A percentile compares a stretch with the other conserved stretches of the same genome.
phyloP scores from a whole-genome alignment of 2,888 invertebrate genomes.

The Drosophila neutralis region DNA sequence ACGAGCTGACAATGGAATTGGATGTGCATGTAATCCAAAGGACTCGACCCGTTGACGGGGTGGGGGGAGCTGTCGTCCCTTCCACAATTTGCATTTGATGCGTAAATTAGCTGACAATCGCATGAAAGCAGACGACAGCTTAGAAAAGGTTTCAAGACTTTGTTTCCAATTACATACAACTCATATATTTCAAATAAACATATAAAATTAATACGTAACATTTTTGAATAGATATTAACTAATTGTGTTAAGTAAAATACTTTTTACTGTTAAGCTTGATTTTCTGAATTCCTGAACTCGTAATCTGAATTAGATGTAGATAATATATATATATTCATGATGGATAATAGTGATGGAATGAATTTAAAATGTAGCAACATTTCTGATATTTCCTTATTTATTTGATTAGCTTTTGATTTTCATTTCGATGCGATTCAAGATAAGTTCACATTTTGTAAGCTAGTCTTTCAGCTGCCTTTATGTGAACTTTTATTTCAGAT shows the following conservation, averaged over 20 bases:
- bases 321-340: not conserved
- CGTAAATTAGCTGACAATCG: conserved; percentile 63
- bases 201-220: not conserved
- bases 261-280: not conserved
- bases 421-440: too few species aligned
- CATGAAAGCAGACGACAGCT: not conserved
- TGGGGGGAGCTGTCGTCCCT: conserved; percentile 31
- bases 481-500: not conserved
- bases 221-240: fast-evolving
- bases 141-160: not conserved
- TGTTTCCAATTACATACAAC: not conserved
- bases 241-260: not conserved
- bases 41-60: conserved; percentile 28
- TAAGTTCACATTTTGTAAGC: not conserved
- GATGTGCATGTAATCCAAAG: conserved; percentile 55
- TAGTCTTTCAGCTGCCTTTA: not conserved
- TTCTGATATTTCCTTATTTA: not conserved
- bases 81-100: conserved; percentile 66
- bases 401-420: not conserved
- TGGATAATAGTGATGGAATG: not conserved
- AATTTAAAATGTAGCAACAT: fast-evolving
- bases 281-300: not conserved
- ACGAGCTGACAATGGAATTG: conserved; percentile 66
- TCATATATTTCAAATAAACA: not conserved
- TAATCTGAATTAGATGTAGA: not conserved